Conservation (phyloP, 92 coral and sea anemone genomes). For the Diadumene lineata region DNA sequence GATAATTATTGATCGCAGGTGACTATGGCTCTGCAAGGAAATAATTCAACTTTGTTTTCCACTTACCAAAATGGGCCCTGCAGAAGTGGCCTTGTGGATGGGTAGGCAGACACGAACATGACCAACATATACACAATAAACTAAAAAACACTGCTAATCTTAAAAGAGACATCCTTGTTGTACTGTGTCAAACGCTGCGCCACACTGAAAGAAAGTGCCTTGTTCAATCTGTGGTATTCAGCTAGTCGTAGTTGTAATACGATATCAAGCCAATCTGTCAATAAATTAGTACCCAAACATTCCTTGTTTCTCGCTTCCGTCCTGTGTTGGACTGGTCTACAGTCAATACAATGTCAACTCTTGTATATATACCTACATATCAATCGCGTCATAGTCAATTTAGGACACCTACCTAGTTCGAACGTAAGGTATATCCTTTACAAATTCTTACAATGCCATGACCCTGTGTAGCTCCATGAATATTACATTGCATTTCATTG, state of each 20-base stretch:
- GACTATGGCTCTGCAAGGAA: too few relatives aligned
- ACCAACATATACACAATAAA: conserved; percentile 14
- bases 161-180: neutral
- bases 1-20: too few relatives aligned
- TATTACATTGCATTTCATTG: neutral
- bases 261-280: conserved; percentile 28
- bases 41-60: too few relatives aligned
- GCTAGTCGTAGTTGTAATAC: neutral
- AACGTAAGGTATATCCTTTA: neutral
- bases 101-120: conserved; percentile 82
- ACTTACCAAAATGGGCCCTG: conserved; percentile 92
- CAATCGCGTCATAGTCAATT: neutral
- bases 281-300: conserved; percentile 6
- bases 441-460: neutral
- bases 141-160: neutral
- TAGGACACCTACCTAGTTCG: neutral
- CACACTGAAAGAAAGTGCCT: neutral
- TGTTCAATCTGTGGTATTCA: neutral
- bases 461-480: neutral
- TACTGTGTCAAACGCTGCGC: neutral
- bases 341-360: neutral
- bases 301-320: conserved; percentile 30
- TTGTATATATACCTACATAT: neutral
- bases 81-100: conserved; percentile 95
- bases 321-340: neutral